A percentile compares a stretch with the other conserved stretches of the same genome.
Conservation (phyloP, 1,140 invertebrate genomes). For the Ips nitidus region DNA sequence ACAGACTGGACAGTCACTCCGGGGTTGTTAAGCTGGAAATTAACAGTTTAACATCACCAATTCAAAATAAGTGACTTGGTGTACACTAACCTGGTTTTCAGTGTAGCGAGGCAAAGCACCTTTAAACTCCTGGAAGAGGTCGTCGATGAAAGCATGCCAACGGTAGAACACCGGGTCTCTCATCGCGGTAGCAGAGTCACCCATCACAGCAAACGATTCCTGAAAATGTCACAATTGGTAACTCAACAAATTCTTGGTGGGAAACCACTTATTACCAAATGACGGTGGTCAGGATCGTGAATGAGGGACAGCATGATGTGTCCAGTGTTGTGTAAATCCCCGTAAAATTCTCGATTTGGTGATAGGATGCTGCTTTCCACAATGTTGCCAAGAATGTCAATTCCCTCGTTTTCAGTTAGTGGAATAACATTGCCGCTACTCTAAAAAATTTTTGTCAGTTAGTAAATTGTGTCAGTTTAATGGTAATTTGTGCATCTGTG, state of each 20-base stretch:
- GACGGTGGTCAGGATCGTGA: slow-evolving; percentile 73
- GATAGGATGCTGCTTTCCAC: slow-evolving; percentile 73
- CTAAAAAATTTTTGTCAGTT: slow-evolving; percentile 4
- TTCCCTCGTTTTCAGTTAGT: slow-evolving; percentile 51
- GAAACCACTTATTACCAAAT: slow-evolving; percentile 50
- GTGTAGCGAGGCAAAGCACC: slow-evolving; percentile 65
- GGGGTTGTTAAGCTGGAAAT: slow-evolving; percentile 62
- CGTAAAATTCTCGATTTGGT: slow-evolving; percentile 68
- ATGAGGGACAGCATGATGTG: slow-evolving; percentile 66
- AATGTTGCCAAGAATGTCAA: slow-evolving; percentile 79
- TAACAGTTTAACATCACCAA: neutral
- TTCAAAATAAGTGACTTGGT: neutral
- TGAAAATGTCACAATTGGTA: neutral
- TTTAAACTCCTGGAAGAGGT: slow-evolving; percentile 76
- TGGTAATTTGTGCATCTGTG: no score
- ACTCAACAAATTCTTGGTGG: neutral
- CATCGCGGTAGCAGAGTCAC: slow-evolving; percentile 69
- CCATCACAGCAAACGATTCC: slow-evolving; percentile 67
- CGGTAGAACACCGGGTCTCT: slow-evolving; percentile 84
- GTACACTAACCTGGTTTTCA: slow-evolving; percentile 42
- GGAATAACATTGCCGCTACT: slow-evolving; percentile 46
- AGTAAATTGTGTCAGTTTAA: no score
- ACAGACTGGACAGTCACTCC: slow-evolving; percentile 62
- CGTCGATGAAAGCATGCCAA: slow-evolving; percentile 79
- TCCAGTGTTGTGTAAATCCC: slow-evolving; percentile 75